Conservation (phyloP, 2,113 vertebrate genomes). For the Chloropsis hardwickii region DNA sequence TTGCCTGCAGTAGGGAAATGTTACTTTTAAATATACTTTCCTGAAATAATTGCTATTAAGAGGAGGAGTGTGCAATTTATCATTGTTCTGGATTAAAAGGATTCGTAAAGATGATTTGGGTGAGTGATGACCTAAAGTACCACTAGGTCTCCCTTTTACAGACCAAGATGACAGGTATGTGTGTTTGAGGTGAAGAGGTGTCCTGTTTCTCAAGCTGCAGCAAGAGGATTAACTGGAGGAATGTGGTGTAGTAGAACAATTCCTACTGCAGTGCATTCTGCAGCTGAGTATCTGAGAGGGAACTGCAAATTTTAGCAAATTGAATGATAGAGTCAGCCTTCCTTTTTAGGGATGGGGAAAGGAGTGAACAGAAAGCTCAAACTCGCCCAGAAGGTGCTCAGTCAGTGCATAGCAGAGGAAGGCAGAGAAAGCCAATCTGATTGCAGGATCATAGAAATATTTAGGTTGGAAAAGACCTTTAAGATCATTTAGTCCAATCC, state of each 20-base stretch:
- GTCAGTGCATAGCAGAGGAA: neutral
- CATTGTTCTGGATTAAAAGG: neutral
- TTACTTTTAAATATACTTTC: conserved; percentile 12
- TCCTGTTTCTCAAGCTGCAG: neutral
- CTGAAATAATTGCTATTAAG: neutral
- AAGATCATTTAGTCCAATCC: neutral
- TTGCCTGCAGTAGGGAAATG: neutral
- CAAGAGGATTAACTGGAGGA: neutral
- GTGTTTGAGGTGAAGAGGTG: neutral
- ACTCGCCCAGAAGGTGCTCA: conserved; percentile 7
- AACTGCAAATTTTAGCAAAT: neutral
- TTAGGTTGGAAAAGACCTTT: neutral
- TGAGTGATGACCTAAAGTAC: neutral
- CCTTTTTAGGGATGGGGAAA: neutral
- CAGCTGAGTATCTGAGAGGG: neutral
- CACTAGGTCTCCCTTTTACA: neutral
- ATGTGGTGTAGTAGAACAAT: neutral
- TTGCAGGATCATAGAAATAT: neutral
- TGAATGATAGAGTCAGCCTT: neutral
- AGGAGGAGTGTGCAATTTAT: neutral
- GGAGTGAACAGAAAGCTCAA: neutral
- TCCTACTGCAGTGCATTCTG: neutral
- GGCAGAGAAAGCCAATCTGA: conserved; percentile 11
- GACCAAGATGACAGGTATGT: neutral
- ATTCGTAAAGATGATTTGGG: neutral